Evolutionary conservation across 2,113 vertebrate genomes (phyloP).

Genomic region (Limnothrissa miodon): DNA sequence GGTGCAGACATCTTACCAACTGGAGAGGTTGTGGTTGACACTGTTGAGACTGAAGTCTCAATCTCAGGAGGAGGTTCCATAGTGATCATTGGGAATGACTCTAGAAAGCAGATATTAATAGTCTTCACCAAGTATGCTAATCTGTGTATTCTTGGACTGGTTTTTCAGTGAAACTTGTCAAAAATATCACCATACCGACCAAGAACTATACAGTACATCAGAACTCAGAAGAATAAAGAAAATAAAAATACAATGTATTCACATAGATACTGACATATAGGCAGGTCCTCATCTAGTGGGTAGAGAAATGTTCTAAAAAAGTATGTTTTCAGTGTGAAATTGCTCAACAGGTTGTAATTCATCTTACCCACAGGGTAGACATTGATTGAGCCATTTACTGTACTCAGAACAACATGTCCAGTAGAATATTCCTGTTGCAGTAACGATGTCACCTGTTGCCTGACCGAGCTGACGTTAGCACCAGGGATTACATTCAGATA

Average conservation of each 20-base stretch:
- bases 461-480: slow-evolving; percentile 54
- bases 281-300: too few relatives aligned
- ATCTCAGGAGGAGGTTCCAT: background rate
- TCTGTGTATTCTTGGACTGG: too few relatives aligned
- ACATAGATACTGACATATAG: too few relatives aligned
- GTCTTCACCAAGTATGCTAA: too few relatives aligned
- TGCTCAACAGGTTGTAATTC: background rate
- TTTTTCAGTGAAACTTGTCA: too few relatives aligned
- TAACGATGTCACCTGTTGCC: slow-evolving; percentile 31
- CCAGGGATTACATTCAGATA: slow-evolving; percentile 54
- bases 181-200: too few relatives aligned
- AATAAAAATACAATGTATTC: too few relatives aligned
- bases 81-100: background rate
- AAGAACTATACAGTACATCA: too few relatives aligned
- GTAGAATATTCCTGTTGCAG: slow-evolving; percentile 2
- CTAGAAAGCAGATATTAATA: background rate
- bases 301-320: too few relatives aligned
- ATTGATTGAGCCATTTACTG: slow-evolving; percentile 32
- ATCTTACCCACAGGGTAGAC: slow-evolving; percentile 62
- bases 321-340: background rate
- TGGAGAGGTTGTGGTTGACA: background rate
- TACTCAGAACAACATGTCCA: slow-evolving; percentile 17
- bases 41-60: background rate
- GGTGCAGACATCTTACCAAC: background rate
- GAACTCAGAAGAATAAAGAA: too few relatives aligned